Evolutionary conservation across 2,888 invertebrate species (phyloP).

Genomic region (Volucella inflata): DNA sequence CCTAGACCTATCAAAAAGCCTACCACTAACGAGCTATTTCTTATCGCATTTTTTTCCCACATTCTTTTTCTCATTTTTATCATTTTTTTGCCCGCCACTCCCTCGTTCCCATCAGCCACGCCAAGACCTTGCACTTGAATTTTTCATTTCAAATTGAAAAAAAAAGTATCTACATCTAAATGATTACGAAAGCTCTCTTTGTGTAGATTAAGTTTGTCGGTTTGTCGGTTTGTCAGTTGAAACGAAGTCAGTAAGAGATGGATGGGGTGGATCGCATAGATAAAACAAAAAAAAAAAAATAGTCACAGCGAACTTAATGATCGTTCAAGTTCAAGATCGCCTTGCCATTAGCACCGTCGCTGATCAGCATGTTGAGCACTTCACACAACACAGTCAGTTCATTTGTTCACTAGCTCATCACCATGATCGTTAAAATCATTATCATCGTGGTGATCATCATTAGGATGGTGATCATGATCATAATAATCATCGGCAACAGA

Average conservation of each 20-base stretch:
- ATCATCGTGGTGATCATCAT: conserved; percentile 15
- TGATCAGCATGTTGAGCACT: conserved; percentile 38
- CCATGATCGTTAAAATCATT: conserved; percentile 41
- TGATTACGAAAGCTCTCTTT: conserved; percentile 68
- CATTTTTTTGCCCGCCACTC: not conserved
- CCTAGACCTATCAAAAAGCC: conserved; percentile 29
- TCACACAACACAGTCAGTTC: conserved; percentile 40
- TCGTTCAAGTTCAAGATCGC: conserved; percentile 75
- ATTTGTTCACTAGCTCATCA: conserved; percentile 56
- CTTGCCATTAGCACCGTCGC: conserved; percentile 1
- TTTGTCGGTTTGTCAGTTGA: conserved; percentile 32
- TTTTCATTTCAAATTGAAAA: conserved; percentile 37
- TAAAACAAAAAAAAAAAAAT: not conserved
- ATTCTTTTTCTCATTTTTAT: conserved; percentile 30
- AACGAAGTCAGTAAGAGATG: conserved; percentile 8
- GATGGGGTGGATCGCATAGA: not conserved
- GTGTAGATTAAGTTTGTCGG: conserved; percentile 62
- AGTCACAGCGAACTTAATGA: conserved; percentile 53
- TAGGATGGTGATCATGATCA: not conserved
- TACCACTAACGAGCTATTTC: conserved; percentile 6
- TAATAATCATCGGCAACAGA: conserved; percentile 7
- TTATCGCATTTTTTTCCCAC: conserved; percentile 28
- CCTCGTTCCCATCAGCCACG: not conserved
- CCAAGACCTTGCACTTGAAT: conserved; percentile 69
- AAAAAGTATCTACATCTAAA: conserved; percentile 36